A percentile compares a stretch with the other conserved stretches of the same genome.
Conservation (phyloP, 2,888 invertebrate genomes). For the Arge pagana region DNA sequence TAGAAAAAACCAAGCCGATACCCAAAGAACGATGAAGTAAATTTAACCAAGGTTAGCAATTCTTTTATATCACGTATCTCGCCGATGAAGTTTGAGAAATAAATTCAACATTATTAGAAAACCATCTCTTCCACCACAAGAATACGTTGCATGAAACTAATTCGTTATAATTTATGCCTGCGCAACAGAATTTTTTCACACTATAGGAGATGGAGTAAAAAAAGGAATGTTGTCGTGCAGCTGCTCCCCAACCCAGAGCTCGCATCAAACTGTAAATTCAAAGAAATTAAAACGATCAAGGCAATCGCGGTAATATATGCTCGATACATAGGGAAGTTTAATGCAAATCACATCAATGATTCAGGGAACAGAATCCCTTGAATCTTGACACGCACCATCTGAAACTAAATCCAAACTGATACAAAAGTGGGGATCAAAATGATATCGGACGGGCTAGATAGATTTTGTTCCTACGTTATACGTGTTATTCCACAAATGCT, state of each 20-base stretch:
- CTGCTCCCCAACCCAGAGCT: conserved; percentile 50
- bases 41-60: too few relatives aligned
- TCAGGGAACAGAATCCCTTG: conserved; percentile 14
- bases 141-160: not conserved
- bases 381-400: conserved; percentile 8
- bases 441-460: too few relatives aligned
- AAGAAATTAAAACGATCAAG: conserved; percentile 58
- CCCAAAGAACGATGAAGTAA: too few relatives aligned
- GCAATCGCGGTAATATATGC: conserved; percentile 28
- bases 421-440: too few relatives aligned
- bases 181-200: conserved; percentile 5
- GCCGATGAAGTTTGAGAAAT: too few relatives aligned
- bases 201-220: conserved; percentile 33
- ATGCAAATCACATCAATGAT: not conserved
- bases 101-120: not conserved
- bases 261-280: conserved; percentile 57
- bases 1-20: too few relatives aligned
- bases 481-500: too few relatives aligned
- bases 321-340: not conserved
- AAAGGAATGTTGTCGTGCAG: conserved; percentile 51
- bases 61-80: too few relatives aligned
- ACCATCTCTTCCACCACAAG: not conserved
- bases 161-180: not conserved
- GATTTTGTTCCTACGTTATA: too few relatives aligned
- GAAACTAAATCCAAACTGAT: conserved; percentile 17